Base-by-base conservation (phyloP, 1,140 invertebrate species). In the Cherax quadricarinatus region DNA sequence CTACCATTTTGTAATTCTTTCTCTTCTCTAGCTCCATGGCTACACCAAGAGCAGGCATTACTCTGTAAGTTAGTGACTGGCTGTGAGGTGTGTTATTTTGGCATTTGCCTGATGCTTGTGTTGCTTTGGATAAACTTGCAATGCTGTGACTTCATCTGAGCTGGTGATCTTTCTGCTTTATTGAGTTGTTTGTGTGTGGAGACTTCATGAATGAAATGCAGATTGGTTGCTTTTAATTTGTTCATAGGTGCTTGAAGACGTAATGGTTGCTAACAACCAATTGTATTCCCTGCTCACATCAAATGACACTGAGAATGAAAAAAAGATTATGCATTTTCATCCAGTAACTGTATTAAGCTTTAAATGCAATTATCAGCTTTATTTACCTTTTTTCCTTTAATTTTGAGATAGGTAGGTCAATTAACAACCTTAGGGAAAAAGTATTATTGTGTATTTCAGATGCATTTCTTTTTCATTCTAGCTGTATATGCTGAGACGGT, bases 31-130 rank as follows among this genome's bases (percentile, higher is more conserved):
- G 87, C 87, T 70, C 87, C 87, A 73, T 89, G 87, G 87, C 78
- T 89, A 53, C 87, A 89, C 75, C 87, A 89, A 89, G 87, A 89
- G 79, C 87, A 89, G 87, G 87, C 87, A 82, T 89, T 89, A 89
- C 87, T 89, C n/a, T 89, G 87, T 89, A 89, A 89, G 87, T 89
- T 82, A 49, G 85, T 87, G 85, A 73, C 49, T 70, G 21, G 57
- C n/a, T 30, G 7, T 73, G 85, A 51, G 21, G 70, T 78, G 41
- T 53, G 41, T 51, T 87, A 57, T 57, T n/a, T 87, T 87, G 66
- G 7, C 21, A 53, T 87, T 78, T 89, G 79, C 87, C 48, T 89
- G 79, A 30, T 66, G 78, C 87, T 81, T 66, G 30, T 73, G 48
- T 78, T 51, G 53, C 66, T 49, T 51, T 78, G 30, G 41, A 78